A percentile compares a stretch with the other conserved stretches of the same genome.
These are phyloP conservation scores for Podotricha telesiphe DNA, from an alignment of 2,888 invertebrate species.

Conservation along the genomic window DNA sequence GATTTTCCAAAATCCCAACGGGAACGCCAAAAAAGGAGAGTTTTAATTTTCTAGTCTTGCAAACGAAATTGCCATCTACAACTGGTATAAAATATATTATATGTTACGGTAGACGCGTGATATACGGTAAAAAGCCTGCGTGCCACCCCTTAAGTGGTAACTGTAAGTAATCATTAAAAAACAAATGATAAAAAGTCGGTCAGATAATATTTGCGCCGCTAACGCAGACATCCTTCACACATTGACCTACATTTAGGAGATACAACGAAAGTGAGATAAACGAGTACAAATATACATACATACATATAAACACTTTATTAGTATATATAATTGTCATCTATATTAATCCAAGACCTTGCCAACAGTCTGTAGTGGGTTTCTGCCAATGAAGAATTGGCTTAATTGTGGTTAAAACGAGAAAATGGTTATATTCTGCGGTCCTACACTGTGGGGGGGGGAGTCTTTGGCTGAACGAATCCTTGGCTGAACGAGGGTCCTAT, in stretches of 20 bases:
- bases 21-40: too few relatives aligned
- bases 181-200: slow-evolving; percentile 48
- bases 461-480: too few relatives aligned
- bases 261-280: slow-evolving; percentile 40
- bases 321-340: slow-evolving; percentile 34
- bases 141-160: slow-evolving; percentile 37
- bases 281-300: slow-evolving; percentile 32
- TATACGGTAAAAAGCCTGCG: not conserved
- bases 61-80: too few relatives aligned
- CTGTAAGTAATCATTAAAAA: slow-evolving; percentile 47
- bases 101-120: not conserved
- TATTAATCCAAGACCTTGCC: not conserved
- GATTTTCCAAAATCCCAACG: too few relatives aligned
- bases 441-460: too few relatives aligned
- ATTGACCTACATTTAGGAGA: slow-evolving; percentile 59
- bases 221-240: slow-evolving; percentile 62
- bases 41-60: too few relatives aligned
- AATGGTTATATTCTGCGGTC: not conserved
- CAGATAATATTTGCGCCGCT: slow-evolving; percentile 52
- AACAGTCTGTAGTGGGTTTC: not conserved
- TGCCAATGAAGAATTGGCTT: not conserved
- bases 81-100: not conserved
- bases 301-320: slow-evolving; percentile 20
- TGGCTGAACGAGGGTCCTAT: too few relatives aligned
- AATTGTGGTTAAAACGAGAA: not conserved